phyloP scores from a whole-genome alignment of 1,140 invertebrate genomes.

The Listronotus bonariensis region DNA sequence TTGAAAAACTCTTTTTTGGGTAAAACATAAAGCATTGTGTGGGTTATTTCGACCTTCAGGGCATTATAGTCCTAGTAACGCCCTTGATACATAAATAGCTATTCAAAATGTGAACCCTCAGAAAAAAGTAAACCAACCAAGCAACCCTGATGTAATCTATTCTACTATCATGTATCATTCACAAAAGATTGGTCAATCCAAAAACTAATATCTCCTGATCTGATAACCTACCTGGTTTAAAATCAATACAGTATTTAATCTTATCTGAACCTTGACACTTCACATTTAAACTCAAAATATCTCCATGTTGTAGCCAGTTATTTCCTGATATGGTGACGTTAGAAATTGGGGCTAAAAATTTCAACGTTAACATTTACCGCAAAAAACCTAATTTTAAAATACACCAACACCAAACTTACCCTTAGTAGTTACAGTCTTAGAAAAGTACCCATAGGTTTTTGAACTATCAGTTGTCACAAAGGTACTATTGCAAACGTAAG shows the following conservation, averaged over 20 bases:
- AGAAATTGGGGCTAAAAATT: conserved; percentile 69
- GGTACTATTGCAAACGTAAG: conserved; percentile 65
- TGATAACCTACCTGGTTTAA: conserved; percentile 12
- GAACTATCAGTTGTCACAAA: conserved; percentile 66
- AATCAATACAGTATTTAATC: conserved; percentile 68
- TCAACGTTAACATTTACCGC: no score
- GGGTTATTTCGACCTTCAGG: no score
- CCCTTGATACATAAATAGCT: no score
- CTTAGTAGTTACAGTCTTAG: conserved; percentile 62
- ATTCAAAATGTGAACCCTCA: no score
- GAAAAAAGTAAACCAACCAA: no score
- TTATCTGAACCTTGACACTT: conserved; percentile 73
- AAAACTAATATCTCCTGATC: no score
- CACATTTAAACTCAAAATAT: conserved; percentile 71
- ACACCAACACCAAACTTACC: no score
- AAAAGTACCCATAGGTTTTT: conserved; percentile 73
- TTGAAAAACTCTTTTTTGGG: no score
- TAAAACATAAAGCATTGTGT: no score
- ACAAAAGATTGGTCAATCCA: not conserved
- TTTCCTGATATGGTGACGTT: conserved; percentile 70
- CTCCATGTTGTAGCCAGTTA: conserved; percentile 80
- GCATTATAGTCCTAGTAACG: no score
- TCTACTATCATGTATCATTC: no score
- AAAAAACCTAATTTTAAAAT: not conserved
- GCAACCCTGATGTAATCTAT: no score